Conservation (phyloP, 2,888 invertebrate species). For the Caenorhabditis virilis region DNA sequence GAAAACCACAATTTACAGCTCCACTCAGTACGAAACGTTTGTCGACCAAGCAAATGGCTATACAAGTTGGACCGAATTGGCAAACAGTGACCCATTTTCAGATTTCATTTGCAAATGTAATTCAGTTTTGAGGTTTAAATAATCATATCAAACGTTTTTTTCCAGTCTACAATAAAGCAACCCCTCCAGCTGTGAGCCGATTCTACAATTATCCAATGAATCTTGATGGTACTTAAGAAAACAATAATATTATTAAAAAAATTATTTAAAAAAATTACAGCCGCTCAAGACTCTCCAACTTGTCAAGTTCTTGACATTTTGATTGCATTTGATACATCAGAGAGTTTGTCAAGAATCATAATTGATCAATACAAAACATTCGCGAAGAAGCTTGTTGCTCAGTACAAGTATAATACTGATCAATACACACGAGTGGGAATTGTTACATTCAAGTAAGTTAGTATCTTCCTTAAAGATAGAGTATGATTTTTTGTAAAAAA, state of each 20-base stretch:
- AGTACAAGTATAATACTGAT: slow-evolving; percentile 21
- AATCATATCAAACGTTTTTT: neutral
- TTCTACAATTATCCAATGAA: slow-evolving; percentile 1
- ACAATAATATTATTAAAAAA: too few relatives aligned
- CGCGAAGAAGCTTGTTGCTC: slow-evolving; percentile 19
- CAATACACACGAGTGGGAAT: slow-evolving; percentile 26
- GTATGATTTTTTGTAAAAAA: neutral
- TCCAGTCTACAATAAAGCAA: slow-evolving; percentile 15
- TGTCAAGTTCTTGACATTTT: slow-evolving; percentile 35
- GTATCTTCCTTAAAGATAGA: neutral
- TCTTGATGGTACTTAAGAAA: too few relatives aligned
- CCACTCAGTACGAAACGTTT: neutral
- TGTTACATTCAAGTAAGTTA: slow-evolving; percentile 22
- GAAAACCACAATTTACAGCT: too few relatives aligned
- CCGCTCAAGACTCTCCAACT: slow-evolving; percentile 11
- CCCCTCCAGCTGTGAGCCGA: neutral
- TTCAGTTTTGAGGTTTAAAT: neutral
- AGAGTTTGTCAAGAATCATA: slow-evolving; percentile 28
- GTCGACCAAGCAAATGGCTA: slow-evolving; percentile 8
- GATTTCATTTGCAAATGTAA: slow-evolving; percentile 21
- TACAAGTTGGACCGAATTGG: slow-evolving; percentile 21
- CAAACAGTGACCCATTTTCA: slow-evolving; percentile 13
- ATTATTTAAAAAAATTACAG: too few relatives aligned
- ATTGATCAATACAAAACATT: slow-evolving; percentile 21
- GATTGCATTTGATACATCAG: slow-evolving; percentile 31